These are phyloP conservation scores for Laspeyria flexula DNA, from an alignment of 2,888 invertebrate genomes.

Conservation along the genomic window DNA sequence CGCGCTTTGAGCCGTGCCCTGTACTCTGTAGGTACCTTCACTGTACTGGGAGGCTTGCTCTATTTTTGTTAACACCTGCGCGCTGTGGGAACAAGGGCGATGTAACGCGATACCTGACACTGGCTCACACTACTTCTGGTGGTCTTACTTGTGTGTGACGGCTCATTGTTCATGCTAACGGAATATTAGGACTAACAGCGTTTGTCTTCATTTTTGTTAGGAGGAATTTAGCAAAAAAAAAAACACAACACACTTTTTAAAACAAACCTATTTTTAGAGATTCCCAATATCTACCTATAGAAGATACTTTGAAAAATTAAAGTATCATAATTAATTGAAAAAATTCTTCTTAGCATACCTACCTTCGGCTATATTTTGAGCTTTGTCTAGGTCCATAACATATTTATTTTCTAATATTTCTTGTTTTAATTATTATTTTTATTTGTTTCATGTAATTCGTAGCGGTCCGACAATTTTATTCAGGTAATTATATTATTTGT, in stretches of 20 bases:
- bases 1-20: constrained; percentile 3
- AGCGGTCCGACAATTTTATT: constrained; percentile 82
- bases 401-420: constrained; percentile 38
- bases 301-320: too few species aligned
- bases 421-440: constrained; percentile 61
- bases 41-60: constrained; percentile 49
- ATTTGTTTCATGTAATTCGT: constrained; percentile 83
- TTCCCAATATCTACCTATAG: too few species aligned
- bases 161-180: constrained; percentile 1
- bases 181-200: not conserved
- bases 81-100: constrained; percentile 56
- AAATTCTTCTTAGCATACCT: too few species aligned
- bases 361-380: too few species aligned
- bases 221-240: too few species aligned
- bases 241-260: too few species aligned
- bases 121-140: not conserved
- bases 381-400: too few species aligned
- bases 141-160: not conserved
- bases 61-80: constrained; percentile 80
- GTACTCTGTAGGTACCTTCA: too few species aligned
- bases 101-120: constrained; percentile 68
- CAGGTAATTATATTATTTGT: constrained; percentile 66
- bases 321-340: too few species aligned
- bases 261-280: too few species aligned
- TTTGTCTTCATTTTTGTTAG: not conserved